Base-by-base conservation (phyloP, 2,888 invertebrate species). In the Spicauda simplicius region DNA sequence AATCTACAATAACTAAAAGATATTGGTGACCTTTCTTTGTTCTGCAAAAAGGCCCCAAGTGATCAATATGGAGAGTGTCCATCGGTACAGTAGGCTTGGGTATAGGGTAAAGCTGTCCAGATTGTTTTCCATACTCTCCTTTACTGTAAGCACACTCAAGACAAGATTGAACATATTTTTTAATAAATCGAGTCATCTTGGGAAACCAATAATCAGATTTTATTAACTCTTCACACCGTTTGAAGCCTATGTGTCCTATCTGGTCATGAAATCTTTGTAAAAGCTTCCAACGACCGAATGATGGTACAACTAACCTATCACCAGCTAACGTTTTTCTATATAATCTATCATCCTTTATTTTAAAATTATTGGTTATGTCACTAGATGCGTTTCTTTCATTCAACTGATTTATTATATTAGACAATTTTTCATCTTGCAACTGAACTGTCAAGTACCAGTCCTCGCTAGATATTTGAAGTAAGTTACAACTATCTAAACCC, bases 71-170 rank as follows among this genome's bases (percentile, higher is more conserved):
- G 0, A 76, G 48, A 19, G 65, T 72, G 0, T 19, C 3, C 65
- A 76, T 70, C 0, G 74, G 73, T 19, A 63, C 68, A 0, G 50
- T 56, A 0, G 74, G 73, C 48, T 75, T 74, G 0, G 73, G 68
- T 20, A 76, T 74, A 10, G 76, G 74, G 18, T 69, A 45, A n/a
- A 74, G 37, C 12, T 70, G 59, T 0, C 76, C 76, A 52, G 70
- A 66, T 20, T 64, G 48, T 72, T n/a, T n/a, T n/a, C n/a, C n/a
- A n/a, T n/a, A 55, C 0, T 71, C 60, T 0, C 78, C 77, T 61
- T 81, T 80, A 4, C 76, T 74, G 65, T 76, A 82, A n/a, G 73
- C 78, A 63, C 79, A 81, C n/a, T 74, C 63, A 1, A 80, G 11
- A 59, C 78, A 80, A 0, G 70, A 37, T 3, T 12, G 41, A 7